These are phyloP conservation scores for Heliangelus exortis DNA, from an alignment of 2,797 vertebrate genomes.

Conservation along the genomic window DNA sequence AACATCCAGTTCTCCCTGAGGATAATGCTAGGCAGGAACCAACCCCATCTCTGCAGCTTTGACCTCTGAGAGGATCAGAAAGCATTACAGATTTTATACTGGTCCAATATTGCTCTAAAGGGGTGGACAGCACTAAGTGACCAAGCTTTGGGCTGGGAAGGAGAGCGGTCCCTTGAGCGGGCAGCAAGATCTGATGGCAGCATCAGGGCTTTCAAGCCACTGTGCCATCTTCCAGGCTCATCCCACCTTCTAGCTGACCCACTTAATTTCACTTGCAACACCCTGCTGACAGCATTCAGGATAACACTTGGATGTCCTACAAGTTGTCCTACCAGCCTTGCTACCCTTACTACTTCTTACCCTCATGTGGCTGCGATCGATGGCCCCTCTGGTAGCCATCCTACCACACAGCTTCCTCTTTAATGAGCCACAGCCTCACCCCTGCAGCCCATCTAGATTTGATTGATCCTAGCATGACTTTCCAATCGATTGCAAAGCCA, in stretches of 20 bases:
- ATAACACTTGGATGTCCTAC: neutral
- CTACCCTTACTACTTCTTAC: neutral
- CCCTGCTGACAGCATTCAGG: neutral
- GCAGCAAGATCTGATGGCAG: fast-evolving
- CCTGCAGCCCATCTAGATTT: neutral
- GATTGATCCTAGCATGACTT: neutral
- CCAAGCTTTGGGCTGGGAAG: neutral
- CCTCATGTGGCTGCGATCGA: neutral
- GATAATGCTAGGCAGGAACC: neutral
- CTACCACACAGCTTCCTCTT: neutral
- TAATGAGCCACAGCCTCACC: neutral
- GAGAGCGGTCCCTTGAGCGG: neutral
- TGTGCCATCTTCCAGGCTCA: neutral
- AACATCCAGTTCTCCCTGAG: fast-evolving
- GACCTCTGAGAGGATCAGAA: neutral
- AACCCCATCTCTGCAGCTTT: neutral
- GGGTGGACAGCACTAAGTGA: neutral
- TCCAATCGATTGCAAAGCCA: neutral
- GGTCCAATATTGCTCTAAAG: neutral
- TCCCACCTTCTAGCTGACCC: neutral
- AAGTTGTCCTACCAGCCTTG: neutral
- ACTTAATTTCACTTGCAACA: neutral
- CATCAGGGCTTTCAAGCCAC: neutral
- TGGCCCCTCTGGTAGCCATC: neutral
- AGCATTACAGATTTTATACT: neutral